Conservation (phyloP, 2,113 vertebrate species). For the Antigone vipio region DNA sequence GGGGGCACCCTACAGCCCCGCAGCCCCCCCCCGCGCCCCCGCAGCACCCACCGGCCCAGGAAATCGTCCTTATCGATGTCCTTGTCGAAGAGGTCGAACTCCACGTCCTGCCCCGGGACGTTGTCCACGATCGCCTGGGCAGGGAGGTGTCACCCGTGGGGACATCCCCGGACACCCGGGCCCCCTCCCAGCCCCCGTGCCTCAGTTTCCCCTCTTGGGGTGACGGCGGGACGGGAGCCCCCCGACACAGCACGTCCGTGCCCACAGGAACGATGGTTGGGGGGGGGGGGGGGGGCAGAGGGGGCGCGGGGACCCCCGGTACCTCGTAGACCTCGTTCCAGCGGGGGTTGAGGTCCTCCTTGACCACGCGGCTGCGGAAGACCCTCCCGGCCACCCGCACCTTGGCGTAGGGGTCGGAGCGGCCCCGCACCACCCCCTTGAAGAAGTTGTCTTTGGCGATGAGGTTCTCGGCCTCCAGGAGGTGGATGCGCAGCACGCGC, state of each 20-base stretch:
- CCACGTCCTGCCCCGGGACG: conserved; percentile 88
- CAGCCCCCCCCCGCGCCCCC: too few species aligned
- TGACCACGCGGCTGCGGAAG: conserved; percentile 86
- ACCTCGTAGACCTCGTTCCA: conserved; percentile 94
- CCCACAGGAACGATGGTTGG: too few species aligned
- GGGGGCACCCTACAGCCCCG: too few species aligned
- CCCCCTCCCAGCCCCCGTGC: too few species aligned
- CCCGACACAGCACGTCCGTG: too few species aligned
- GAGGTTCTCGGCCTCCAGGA: conserved; percentile 86
- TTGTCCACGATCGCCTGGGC: conserved; percentile 83
- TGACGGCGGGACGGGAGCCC: too few species aligned
- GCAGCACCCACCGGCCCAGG: conserved; percentile 80
- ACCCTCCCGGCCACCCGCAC: conserved; percentile 80
- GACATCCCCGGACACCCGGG: too few species aligned
- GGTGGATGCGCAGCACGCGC: conserved; percentile 86
- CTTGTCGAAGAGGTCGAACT: conserved; percentile 89
- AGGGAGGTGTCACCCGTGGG: background rate
- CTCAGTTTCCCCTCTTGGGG: too few species aligned
- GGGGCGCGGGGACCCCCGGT: background rate
- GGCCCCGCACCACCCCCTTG: conserved; percentile 86
- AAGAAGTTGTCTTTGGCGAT: conserved; percentile 92
- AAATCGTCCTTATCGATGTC: conserved; percentile 91
- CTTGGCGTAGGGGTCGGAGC: conserved; percentile 89
- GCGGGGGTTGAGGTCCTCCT: conserved; percentile 87
- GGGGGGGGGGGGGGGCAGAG: too few species aligned